phyloP scores from a whole-genome alignment of 1,140 invertebrate genomes.

The Acyrthosiphon pisum region DNA sequence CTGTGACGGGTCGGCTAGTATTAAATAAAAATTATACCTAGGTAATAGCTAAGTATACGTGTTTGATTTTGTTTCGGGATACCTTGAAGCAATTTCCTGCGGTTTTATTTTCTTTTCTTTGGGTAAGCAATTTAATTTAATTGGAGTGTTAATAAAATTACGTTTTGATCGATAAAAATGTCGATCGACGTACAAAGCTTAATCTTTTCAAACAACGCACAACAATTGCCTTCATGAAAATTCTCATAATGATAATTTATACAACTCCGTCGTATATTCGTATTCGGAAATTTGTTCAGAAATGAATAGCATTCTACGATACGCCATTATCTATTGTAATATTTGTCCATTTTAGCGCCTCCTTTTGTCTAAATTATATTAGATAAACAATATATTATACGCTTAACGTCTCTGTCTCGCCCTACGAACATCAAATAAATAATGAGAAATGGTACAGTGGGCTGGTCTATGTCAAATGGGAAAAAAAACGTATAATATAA shows the following conservation, averaged over 20 bases:
- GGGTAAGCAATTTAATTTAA: background rate
- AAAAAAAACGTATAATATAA: background rate
- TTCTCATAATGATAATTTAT: conserved; percentile 8
- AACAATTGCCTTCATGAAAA: background rate
- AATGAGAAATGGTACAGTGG: background rate
- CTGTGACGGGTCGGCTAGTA: too few species aligned
- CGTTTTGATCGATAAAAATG: background rate
- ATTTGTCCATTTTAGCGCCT: background rate
- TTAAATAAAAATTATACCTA: background rate
- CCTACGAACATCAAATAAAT: conserved; percentile 25
- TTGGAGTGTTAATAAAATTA: background rate
- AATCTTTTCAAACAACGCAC: background rate
- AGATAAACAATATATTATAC: conserved; percentile 10
- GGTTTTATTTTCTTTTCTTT: background rate
- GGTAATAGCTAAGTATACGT: background rate
- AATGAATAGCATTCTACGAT: background rate
- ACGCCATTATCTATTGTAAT: conserved; percentile 21
- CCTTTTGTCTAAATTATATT: conserved; percentile 30
- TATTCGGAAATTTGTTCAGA: background rate
- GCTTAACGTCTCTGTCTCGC: background rate
- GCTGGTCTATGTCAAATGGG: too few species aligned
- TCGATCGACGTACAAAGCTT: background rate
- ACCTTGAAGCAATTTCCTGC: background rate
- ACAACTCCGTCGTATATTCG: background rate
- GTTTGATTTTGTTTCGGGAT: background rate